Evolutionary conservation across 2,888 invertebrate genomes (phyloP).

Genomic region (Aethes cnicana): DNA sequence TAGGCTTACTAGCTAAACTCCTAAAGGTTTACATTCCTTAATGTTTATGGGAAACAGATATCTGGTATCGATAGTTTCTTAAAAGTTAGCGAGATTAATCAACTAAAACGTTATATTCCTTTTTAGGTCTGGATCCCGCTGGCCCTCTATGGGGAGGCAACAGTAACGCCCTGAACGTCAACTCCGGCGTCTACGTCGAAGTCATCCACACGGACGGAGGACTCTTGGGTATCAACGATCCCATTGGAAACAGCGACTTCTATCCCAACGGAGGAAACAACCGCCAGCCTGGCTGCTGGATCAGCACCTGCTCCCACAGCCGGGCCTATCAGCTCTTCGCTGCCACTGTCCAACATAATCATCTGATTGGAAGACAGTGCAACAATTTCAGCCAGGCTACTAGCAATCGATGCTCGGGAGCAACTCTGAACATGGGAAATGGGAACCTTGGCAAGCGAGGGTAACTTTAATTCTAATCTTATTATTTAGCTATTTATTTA

Average conservation of each 20-base stretch:
- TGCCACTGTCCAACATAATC: conserved; percentile 33
- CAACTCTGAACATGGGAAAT: conserved; percentile 29
- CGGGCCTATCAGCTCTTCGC: conserved; percentile 36
- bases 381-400: conserved; percentile 27
- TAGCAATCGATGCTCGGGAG: conserved; percentile 23
- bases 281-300: conserved; percentile 38
- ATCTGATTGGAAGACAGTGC: conserved; percentile 36
- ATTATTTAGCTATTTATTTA: neutral
- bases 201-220: conserved; percentile 39
- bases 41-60: no score
- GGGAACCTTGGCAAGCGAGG: conserved; percentile 26
- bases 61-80: no score
- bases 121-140: conserved; percentile 39
- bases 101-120: no score
- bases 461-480: conserved; percentile 9
- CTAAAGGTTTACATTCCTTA: no score
- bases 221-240: conserved; percentile 35
- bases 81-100: neutral
- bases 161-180: conserved; percentile 30
- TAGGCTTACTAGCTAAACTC: no score
- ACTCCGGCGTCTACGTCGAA: conserved; percentile 38
- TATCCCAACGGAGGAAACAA: conserved; percentile 39
- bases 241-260: conserved; percentile 38
- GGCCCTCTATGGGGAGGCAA: conserved; percentile 36
- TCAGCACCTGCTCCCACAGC: conserved; percentile 39